phyloP scores from a whole-genome alignment of 2,797 vertebrate genomes.

The Allobates femoralis region DNA sequence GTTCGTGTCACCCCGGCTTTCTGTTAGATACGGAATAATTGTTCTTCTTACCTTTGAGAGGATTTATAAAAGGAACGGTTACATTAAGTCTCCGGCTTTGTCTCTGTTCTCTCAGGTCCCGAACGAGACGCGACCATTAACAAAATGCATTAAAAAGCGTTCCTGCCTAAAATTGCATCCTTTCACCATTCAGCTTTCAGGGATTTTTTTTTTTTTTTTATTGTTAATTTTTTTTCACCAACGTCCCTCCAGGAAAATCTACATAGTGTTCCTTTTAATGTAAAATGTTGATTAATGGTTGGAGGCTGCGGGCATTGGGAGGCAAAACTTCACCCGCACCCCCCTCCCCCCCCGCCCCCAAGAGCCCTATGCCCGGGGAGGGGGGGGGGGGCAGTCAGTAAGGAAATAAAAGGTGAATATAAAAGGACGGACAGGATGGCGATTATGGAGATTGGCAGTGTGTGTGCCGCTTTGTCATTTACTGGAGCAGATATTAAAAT shows the following conservation, averaged over 20 bases:
- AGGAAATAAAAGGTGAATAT: slow-evolving; percentile 41
- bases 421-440: slow-evolving; percentile 3
- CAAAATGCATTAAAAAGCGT: not conserved
- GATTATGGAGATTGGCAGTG: slow-evolving; percentile 45
- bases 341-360: not conserved
- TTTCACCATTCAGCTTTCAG: not conserved
- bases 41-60: not conserved
- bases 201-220: not conserved
- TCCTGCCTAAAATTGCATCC: not conserved
- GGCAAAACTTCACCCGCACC: slow-evolving; percentile 20
- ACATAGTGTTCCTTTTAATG: slow-evolving; percentile 12
- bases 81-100: not conserved
- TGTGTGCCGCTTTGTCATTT: slow-evolving; percentile 42
- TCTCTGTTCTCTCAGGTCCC: not conserved
- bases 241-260: not conserved
- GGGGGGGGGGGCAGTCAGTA: slow-evolving; percentile 25
- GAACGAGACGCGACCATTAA: not conserved
- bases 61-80: not conserved
- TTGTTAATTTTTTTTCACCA: too few relatives aligned
- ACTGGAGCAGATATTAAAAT: slow-evolving; percentile 53
- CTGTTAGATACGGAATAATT: slow-evolving; percentile 5
- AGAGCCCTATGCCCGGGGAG: slow-evolving; percentile 6
- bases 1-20: not conserved
- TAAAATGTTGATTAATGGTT: slow-evolving; percentile 22
- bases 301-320: not conserved